Conservation (phyloP, 1,140 invertebrate species). For the Cyclargus thomasi region DNA sequence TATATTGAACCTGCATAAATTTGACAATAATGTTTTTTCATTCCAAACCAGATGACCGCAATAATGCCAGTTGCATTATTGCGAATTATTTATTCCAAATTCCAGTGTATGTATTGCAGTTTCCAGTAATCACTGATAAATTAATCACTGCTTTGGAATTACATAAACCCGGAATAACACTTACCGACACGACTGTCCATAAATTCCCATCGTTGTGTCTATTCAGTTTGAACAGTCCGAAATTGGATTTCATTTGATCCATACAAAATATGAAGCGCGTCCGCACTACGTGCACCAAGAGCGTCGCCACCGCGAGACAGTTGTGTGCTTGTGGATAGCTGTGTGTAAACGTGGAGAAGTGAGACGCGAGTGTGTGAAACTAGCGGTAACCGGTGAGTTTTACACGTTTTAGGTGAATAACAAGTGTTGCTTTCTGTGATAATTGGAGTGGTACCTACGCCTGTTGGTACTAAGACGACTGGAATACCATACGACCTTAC, state of each 20-base stretch:
- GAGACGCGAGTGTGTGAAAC: not conserved
- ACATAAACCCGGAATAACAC: not conserved
- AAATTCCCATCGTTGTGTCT: conserved; percentile 20
- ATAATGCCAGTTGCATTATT: too few species aligned
- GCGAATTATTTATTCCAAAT: too few species aligned
- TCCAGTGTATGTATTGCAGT: too few species aligned
- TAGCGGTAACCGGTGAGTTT: conserved; percentile 4
- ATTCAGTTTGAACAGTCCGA: conserved; percentile 23
- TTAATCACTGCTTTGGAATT: not conserved
- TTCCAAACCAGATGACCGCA: too few species aligned
- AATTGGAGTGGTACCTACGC: not conserved
- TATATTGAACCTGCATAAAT: too few species aligned
- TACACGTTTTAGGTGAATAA: not conserved
- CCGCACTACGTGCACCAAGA: conserved; percentile 1
- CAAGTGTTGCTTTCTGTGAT: not conserved
- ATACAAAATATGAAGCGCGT: conserved; percentile 20
- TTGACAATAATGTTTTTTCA: too few species aligned
- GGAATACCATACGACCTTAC: too few species aligned
- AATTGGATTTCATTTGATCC: conserved; percentile 25
- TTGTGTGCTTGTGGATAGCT: not conserved
- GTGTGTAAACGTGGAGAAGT: not conserved
- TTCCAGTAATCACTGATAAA: too few species aligned
- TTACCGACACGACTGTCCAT: conserved; percentile 1
- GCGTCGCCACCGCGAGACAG: not conserved
- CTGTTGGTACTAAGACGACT: too few species aligned